These are phyloP conservation scores for Drosophila cognata DNA, from an alignment of 2,888 invertebrate genomes.

Conservation along the genomic window DNA sequence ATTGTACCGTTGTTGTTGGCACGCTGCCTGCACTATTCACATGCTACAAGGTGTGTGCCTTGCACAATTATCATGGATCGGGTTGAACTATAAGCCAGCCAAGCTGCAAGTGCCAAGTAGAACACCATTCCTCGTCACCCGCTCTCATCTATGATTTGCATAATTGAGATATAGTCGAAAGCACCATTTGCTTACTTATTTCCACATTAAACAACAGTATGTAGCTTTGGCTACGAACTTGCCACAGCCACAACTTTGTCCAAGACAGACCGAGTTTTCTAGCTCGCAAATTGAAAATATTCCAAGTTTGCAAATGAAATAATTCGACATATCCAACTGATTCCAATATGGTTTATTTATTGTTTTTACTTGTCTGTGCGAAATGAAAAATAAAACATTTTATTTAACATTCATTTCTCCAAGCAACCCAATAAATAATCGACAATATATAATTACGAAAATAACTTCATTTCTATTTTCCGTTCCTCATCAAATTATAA, in stretches of 20 bases:
- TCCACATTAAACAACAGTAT: neutral
- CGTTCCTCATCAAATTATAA: neutral
- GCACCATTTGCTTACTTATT: neutral
- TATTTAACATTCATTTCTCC: neutral
- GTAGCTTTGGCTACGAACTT: neutral
- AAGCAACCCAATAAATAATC: neutral
- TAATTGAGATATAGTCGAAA: neutral
- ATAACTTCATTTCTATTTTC: neutral
- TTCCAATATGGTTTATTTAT: neutral
- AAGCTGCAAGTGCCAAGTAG: neutral
- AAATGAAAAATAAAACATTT: neutral
- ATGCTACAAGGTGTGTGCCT: constrained; percentile 28
- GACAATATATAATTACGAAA: neutral
- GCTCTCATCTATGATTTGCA: constrained; percentile 2
- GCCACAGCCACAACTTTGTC: neutral
- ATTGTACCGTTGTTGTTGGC: constrained; percentile 51
- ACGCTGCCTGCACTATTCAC: constrained; percentile 31
- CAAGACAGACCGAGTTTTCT: too few relatives aligned
- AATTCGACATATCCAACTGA: neutral
- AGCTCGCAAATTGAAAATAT: neutral
- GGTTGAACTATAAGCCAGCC: neutral
- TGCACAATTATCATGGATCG: constrained; percentile 14
- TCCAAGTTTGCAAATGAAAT: neutral
- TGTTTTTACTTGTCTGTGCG: neutral
- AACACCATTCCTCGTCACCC: neutral